Conservation (phyloP, 2,113 vertebrate genomes). For the Hyla sarda region DNA sequence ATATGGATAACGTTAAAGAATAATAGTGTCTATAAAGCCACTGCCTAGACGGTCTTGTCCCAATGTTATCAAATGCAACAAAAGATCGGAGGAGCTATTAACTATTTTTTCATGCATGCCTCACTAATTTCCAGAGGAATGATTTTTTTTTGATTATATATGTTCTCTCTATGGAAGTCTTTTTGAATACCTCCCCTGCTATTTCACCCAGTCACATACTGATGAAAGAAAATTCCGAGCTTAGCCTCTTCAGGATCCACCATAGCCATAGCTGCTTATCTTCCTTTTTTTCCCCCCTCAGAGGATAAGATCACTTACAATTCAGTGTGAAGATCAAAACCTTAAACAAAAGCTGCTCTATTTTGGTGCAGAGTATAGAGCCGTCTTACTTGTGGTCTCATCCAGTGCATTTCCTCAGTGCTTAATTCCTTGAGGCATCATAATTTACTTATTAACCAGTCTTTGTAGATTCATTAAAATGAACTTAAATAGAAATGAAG, state of each 20-base stretch:
- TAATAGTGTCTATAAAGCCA: conserved; percentile 1
- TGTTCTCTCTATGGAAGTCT: conserved; percentile 23
- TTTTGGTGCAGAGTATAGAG: conserved; percentile 27
- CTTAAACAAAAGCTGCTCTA: conserved; percentile 53
- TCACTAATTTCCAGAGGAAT: conserved; percentile 48
- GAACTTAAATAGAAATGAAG: conserved; percentile 52
- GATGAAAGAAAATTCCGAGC: conserved; percentile 54
- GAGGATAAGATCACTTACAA: conserved; percentile 56
- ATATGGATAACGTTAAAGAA: neutral
- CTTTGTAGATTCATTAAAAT: conserved; percentile 51
- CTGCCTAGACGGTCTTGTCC: neutral
- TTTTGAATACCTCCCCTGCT: conserved; percentile 40
- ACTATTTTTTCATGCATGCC: conserved; percentile 23
- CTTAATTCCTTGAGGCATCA: conserved; percentile 31
- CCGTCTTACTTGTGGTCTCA: conserved; percentile 24
- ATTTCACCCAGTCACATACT: conserved; percentile 51
- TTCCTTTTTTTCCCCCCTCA: conserved; percentile 10
- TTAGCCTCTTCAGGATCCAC: conserved; percentile 36
- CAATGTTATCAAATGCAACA: conserved; percentile 15
- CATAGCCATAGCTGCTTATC: conserved; percentile 41
- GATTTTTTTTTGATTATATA: conserved; percentile 42
- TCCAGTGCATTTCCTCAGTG: conserved; percentile 24
- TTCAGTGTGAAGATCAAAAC: conserved; percentile 57
- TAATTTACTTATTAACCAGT: conserved; percentile 49
- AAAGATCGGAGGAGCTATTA: conserved; percentile 39